Base-by-base conservation (phyloP, 1,140 invertebrate species). In the Cyrtorhinus lividipennis region DNA sequence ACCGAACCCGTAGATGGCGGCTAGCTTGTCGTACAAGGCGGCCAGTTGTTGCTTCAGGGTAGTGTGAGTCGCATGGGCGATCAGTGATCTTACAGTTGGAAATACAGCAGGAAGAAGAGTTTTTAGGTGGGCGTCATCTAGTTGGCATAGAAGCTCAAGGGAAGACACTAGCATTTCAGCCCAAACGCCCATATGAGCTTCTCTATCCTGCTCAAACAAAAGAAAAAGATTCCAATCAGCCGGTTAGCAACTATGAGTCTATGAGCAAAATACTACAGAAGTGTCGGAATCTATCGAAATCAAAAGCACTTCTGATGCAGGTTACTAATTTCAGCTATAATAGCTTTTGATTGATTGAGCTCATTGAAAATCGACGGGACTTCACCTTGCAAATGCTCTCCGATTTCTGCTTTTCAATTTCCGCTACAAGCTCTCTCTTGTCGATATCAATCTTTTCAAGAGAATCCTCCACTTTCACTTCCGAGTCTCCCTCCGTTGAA, bases 301-400 rank as follows among this genome's bases (percentile, higher is more conserved):
- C 15, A 2, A 20, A 27, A 15, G 8, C 10, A 44, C n/a, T 44
- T 12, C n/a, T 12, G n/a, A 44, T 44, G n/a, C 10, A 44, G 10
- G n/a, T 44, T 44, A 44, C 38, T 44, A 44, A 44, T 12, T 12
- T n/a, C n/a, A n/a, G n/a, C n/a, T n/a, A n/a, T n/a, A n/a, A n/a
- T n/a, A n/a, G n/a, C n/a, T n/a, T n/a, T n/a, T n/a, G n/a, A n/a
- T n/a, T n/a, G n/a, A n/a, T n/a, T n/a, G n/a, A n/a, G n/a, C n/a
- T n/a, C n/a, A n/a, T n/a, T n/a, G n/a, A n/a, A n/a, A n/a, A n/a
- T n/a, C n/a, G n/a, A n/a, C n/a, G n/a, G n/a, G n/a, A n/a, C n/a
- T 15, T 38, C 30, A 87, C 88, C 78, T 91, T 92, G 61, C 83
- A 82, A 53, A 90, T 85, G 63, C 87, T 90, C 20, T 80, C 78